Base-by-base conservation (phyloP, 2,888 invertebrate species). In the Synanthedon vespiformis region DNA sequence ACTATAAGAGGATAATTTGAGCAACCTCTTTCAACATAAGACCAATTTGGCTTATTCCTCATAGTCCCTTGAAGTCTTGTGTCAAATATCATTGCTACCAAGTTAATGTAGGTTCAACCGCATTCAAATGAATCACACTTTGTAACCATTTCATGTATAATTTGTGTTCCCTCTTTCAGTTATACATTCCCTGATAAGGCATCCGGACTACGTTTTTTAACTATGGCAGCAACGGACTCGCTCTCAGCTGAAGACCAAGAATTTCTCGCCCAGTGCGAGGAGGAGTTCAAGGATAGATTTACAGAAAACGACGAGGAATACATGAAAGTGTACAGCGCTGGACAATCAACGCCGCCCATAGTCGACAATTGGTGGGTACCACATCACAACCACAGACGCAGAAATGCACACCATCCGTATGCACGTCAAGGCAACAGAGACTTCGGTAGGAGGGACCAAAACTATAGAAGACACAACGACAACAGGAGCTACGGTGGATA, bases 231-330 rank as follows among this genome's bases (percentile, higher is more conserved):
- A 40, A 51, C 53, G 50, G 72, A 74, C 50, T 59, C 60, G 52
- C 67, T 91, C 40, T 89, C 90, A 11, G 80, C 81, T 16, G 89
- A 89, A 61, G 91, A 92, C 58, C 70, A 86, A 52, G 87, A 88
- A 49, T 92, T 92, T 61, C 64, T 92, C 52, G 86, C 83, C 4
- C 84, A 89, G 66, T 92, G 91, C 65, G 92, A 92, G 63, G 87
- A 88, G 55, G 89, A 90, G 65, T 89, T 92, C 51, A 86, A 89
- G 59, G 74, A 89, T 55, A 89, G 92, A 57, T 92, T 81, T 61
- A 90, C 92, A 41, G 89, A 89, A 40, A 84, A 89, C 6, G 92
- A 93, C 76, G 78, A 78, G 49, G 90, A 90, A 52, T 93, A 90
- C 65, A 88, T 89, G 80, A 81, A 77, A 64, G 77, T 82, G 1